phyloP scores from a whole-genome alignment of 2,888 invertebrate species.

The Nomada hirtipes region DNA sequence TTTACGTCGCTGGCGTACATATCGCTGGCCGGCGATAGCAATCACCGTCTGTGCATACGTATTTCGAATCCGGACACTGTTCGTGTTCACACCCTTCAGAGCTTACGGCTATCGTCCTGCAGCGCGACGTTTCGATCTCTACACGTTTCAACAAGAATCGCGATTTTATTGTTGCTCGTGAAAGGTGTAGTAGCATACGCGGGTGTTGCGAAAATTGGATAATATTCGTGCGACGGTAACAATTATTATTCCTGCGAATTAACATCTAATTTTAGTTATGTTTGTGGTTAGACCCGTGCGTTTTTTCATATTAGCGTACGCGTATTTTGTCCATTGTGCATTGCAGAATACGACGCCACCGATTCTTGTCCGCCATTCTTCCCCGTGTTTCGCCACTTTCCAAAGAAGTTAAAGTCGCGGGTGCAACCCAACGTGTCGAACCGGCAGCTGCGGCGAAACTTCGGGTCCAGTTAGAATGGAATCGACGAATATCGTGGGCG shows the following conservation, averaged over 20 bases:
- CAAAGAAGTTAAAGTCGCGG: conserved; percentile 61
- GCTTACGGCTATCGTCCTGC: not conserved
- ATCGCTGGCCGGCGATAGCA: conserved; percentile 67
- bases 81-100: conserved; percentile 8
- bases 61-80: conserved; percentile 33
- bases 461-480: conserved; percentile 63
- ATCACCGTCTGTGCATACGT: conserved; percentile 57
- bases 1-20: conserved; percentile 66
- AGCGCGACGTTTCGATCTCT: conserved; percentile 1
- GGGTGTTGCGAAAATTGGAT: too few species aligned
- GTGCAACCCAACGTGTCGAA: conserved; percentile 66
- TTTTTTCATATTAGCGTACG: conserved; percentile 23
- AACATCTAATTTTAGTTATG: not conserved
- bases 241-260: too few species aligned
- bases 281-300: conserved; percentile 27
- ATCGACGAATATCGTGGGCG: conserved; percentile 42
- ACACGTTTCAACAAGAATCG: not conserved
- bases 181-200: not conserved
- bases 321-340: conserved; percentile 56
- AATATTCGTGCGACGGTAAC: too few species aligned
- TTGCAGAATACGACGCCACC: conserved; percentile 63
- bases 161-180: not conserved
- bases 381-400: not conserved
- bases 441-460: conserved; percentile 66
- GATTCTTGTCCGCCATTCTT: conserved; percentile 35